Conservation (phyloP, 2,797 vertebrate genomes). For the Mus caroli region DNA sequence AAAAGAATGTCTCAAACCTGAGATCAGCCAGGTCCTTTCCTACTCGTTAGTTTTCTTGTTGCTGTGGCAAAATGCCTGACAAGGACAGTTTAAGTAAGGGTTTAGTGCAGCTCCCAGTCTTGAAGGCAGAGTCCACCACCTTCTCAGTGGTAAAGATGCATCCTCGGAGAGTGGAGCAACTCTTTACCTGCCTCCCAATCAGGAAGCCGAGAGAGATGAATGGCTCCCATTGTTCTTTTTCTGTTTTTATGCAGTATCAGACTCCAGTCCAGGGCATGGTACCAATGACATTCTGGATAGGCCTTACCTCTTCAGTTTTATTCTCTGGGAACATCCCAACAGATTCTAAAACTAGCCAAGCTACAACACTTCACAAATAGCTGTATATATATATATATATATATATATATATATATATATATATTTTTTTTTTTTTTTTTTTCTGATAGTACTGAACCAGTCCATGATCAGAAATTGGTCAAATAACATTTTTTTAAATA, state of each 20-base stretch:
- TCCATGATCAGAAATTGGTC: not conserved
- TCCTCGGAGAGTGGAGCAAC: no score
- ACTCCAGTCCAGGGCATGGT: not conserved
- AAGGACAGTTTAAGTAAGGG: not conserved
- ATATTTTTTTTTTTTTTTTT: not conserved
- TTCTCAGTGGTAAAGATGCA: not conserved
- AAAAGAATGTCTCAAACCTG: not conserved
- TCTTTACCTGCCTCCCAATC: not conserved
- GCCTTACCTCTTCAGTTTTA: not conserved
- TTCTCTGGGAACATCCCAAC: not conserved
- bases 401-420: no score
- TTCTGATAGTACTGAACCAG: slow-evolving; percentile 1
- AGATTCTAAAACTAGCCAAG: not conserved
- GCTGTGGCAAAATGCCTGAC: not conserved
- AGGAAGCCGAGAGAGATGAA: not conserved
- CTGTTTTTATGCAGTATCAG: not conserved
- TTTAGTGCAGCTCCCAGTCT: not conserved
- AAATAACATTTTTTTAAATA: not conserved
- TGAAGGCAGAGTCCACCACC: not conserved
- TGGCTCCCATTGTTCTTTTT: not conserved
- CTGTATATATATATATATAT: no score
- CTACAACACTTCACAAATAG: not conserved
- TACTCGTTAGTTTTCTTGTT: not conserved
- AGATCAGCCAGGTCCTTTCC: not conserved
- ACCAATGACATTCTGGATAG: not conserved